Evolutionary conservation across 2,888 invertebrate genomes (phyloP).

Genomic region (Aromia moschata): DNA sequence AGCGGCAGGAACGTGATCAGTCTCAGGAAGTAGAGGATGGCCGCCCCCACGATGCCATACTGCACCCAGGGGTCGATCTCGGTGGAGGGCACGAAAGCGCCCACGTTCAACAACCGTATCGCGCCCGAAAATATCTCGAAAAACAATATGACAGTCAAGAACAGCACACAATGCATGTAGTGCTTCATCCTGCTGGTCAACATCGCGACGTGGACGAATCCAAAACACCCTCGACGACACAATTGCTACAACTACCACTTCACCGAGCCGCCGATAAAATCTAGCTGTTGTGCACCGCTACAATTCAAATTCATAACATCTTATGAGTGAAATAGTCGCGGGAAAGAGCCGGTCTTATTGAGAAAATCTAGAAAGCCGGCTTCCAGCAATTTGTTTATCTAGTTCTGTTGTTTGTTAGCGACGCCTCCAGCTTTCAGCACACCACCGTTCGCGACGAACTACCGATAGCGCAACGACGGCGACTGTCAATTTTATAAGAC

Average conservation of each 20-base stretch:
- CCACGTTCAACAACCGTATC: conserved; percentile 63
- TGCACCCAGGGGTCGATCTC: conserved; percentile 82
- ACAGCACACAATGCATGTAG: conserved; percentile 79
- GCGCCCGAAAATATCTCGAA: conserved; percentile 71
- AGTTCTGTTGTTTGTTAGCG: neutral
- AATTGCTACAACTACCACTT: conserved; percentile 2
- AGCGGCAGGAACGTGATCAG: conserved; percentile 85
- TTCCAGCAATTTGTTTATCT: conserved; percentile 1
- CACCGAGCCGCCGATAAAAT: neutral
- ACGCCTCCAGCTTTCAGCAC: neutral
- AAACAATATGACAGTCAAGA: conserved; percentile 76
- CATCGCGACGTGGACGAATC: conserved; percentile 31
- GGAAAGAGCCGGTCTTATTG: neutral
- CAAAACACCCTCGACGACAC: conserved; percentile 7
- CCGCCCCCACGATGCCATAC: conserved; percentile 81
- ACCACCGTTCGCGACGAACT: neutral
- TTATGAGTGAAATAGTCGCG: neutral
- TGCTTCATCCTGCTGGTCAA: conserved; percentile 79
- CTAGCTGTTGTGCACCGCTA: neutral
- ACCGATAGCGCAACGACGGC: too few species aligned
- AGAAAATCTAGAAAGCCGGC: neutral
- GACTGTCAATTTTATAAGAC: too few species aligned
- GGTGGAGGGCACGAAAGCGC: conserved; percentile 58
- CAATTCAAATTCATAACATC: conserved; percentile 9
- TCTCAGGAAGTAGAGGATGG: conserved; percentile 80